phyloP scores from a whole-genome alignment of 1,140 invertebrate species.

The Halesus radiatus region DNA sequence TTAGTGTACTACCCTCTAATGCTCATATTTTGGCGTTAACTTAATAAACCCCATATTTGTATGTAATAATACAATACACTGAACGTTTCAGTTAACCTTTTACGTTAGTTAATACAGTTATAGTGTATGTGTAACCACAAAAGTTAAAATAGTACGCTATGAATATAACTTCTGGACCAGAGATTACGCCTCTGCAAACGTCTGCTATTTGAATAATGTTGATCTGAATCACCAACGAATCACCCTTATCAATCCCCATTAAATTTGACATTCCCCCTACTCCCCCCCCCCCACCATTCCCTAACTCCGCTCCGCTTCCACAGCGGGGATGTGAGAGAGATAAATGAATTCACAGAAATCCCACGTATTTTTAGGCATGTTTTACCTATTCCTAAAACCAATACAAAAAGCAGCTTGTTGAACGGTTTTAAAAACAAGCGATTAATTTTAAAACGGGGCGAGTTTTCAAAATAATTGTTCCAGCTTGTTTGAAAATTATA shows the following conservation, averaged over 20 bases:
- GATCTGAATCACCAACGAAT: conserved; percentile 14
- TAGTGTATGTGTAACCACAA: neutral
- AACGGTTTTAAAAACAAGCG: neutral
- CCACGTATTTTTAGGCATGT: no score
- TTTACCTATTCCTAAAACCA: neutral
- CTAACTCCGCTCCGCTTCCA: neutral
- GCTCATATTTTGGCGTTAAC: no score
- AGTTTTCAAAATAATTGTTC: no score
- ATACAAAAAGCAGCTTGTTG: neutral
- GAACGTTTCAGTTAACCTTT: no score
- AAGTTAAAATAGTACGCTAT: conserved; percentile 1
- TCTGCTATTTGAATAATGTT: conserved; percentile 35
- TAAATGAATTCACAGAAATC: no score
- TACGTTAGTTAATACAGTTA: no score
- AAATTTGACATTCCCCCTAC: conserved; percentile 13
- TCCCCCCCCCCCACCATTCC: neutral
- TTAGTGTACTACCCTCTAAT: no score
- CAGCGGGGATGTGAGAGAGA: no score
- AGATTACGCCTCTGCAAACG: conserved; percentile 6
- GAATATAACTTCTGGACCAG: neutral
- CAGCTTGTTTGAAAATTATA: no score
- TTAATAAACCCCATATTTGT: no score
- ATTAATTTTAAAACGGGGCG: no score
- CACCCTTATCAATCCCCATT: conserved; percentile 38
- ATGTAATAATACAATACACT: no score